Percentiles rank a stretch among this genome's conserved stretches.
Conservation (phyloP, 2,113 vertebrate species). For the Synodontis membranacea region DNA sequence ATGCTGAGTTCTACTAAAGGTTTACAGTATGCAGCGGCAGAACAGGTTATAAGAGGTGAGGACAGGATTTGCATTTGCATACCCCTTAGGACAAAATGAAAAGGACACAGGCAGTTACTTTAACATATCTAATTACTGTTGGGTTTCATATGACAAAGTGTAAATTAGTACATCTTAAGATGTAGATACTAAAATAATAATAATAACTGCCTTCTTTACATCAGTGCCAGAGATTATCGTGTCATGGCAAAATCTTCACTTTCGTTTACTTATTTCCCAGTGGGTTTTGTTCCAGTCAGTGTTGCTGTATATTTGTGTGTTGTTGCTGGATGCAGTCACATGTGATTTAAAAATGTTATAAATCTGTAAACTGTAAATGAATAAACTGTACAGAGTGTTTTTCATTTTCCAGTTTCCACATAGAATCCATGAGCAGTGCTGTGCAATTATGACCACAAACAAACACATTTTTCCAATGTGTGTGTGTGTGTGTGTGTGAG, state of each 20-base stretch:
- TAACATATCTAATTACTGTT: not conserved
- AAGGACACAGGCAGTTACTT: not conserved
- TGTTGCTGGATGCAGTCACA: not conserved
- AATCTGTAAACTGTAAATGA: not conserved
- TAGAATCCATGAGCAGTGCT: not conserved
- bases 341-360: not conserved
- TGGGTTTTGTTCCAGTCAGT: not conserved
- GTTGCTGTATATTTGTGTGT: not conserved
- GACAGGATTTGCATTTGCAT: constrained; percentile 8
- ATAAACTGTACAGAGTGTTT: not conserved
- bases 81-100: not conserved
- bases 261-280: not conserved
- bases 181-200: not conserved
- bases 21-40: not conserved
- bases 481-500: no score
- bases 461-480: no score
- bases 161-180: not conserved
- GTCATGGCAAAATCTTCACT: not conserved
- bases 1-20: not conserved
- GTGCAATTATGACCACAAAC: not conserved
- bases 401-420: not conserved
- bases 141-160: not conserved
- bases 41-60: not conserved
- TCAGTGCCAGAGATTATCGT: not conserved
- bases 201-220: not conserved